Conservation (phyloP, 1,140 invertebrate genomes). For the Ceratosolen solmsi region DNA sequence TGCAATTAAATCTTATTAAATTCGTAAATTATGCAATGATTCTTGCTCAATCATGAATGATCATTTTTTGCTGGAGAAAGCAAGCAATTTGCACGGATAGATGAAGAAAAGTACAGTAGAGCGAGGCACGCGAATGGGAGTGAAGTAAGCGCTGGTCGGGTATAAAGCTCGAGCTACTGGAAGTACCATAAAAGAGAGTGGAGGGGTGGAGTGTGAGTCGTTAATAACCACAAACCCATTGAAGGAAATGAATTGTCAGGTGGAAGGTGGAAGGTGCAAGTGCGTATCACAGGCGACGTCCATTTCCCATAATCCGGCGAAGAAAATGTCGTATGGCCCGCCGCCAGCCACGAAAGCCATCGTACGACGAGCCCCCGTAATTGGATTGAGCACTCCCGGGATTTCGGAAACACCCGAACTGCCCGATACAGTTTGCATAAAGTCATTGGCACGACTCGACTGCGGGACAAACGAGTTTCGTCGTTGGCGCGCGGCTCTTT, state of each 20-base stretch:
- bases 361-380: slow-evolving; percentile 37
- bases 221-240: slow-evolving; percentile 43
- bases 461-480: slow-evolving; percentile 27
- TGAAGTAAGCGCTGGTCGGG: neutral
- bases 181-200: neutral
- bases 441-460: slow-evolving; percentile 25
- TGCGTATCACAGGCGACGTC: neutral
- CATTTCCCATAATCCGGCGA: slow-evolving; percentile 3
- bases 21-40: too few species aligned
- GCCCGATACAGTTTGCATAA: slow-evolving; percentile 53
- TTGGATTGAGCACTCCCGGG: slow-evolving; percentile 56
- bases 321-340: slow-evolving; percentile 25
- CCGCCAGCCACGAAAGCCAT: too few species aligned
- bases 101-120: too few species aligned
- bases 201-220: neutral
- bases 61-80: too few species aligned
- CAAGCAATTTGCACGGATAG: too few species aligned
- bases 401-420: slow-evolving; percentile 58
- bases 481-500: neutral
- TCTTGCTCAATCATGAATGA: too few species aligned
- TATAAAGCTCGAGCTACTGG: too few species aligned
- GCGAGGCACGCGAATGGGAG: neutral
- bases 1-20: too few species aligned
- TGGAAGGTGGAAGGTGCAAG: neutral
- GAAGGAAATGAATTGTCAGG: slow-evolving; percentile 39